A percentile compares a stretch with the other conserved stretches of the same genome.
These are phyloP conservation scores for Mactromeris polynyma DNA, from an alignment of 2,888 invertebrate genomes.

Conservation along the genomic window DNA sequence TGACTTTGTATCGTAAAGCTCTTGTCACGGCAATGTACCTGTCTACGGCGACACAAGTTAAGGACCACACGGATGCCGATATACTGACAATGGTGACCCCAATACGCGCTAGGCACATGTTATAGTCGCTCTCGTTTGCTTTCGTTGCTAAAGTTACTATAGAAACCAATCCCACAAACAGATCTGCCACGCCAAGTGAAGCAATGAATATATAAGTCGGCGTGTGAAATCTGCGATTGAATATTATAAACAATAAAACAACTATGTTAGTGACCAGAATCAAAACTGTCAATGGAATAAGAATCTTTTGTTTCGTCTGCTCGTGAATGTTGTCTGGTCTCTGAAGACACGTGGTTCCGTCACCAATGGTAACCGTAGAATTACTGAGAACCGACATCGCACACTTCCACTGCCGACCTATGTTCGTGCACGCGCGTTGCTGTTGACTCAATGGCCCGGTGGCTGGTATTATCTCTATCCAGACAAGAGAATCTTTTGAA, in stretches of 20 bases:
- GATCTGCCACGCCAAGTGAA: constrained; percentile 75
- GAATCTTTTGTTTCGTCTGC: constrained; percentile 67
- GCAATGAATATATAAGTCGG: constrained; percentile 76
- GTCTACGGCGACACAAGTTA: constrained; percentile 81
- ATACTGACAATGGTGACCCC: constrained; percentile 73
- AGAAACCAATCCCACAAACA: constrained; percentile 76
- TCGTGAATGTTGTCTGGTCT: constrained; percentile 73
- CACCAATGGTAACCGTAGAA: constrained; percentile 7
- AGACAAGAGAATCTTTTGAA: background rate
- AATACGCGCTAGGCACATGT: constrained; percentile 74
- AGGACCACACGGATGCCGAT: constrained; percentile 72
- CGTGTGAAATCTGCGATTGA: constrained; percentile 69
- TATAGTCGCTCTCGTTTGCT: constrained; percentile 66
- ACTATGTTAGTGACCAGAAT: constrained; percentile 73
- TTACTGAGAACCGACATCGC: constrained; percentile 19
- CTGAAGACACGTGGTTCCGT: constrained; percentile 39
- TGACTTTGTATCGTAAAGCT: constrained; percentile 75
- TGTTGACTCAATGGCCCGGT: background rate
- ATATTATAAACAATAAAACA: constrained; percentile 69
- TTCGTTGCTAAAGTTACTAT: constrained; percentile 74
- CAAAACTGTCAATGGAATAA: constrained; percentile 72
- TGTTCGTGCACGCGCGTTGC: constrained; percentile 16
- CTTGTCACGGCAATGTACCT: constrained; percentile 79
- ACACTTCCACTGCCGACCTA: background rate
- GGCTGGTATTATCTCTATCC: constrained; percentile 34